Evolutionary conservation across 2,113 vertebrate genomes (phyloP).

Genomic region (Turnix velox): DNA sequence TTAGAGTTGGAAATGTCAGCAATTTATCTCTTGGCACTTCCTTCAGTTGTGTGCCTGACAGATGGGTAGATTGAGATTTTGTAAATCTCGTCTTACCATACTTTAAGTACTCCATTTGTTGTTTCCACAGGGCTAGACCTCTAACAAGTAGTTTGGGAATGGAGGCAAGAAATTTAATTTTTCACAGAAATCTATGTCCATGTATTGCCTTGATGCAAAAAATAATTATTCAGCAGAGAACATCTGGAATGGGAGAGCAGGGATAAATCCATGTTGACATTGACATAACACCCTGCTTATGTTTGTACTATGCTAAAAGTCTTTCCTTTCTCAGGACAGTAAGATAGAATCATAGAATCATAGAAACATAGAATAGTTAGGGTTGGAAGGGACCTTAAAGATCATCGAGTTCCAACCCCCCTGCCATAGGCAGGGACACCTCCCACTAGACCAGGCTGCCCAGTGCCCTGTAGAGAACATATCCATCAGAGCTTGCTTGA

Average conservation of each 20-base stretch:
- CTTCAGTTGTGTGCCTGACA: background rate
- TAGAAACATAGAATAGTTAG: no score
- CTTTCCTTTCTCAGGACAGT: background rate
- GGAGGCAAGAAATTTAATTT: background rate
- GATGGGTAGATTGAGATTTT: background rate
- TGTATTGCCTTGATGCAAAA: background rate
- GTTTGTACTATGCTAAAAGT: background rate
- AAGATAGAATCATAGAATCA: no score
- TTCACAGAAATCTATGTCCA: background rate
- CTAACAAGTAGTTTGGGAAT: background rate
- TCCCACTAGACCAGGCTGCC: no score
- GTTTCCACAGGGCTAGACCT: background rate
- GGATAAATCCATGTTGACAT: background rate
- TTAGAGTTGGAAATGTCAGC: background rate
- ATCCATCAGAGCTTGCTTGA: background rate
- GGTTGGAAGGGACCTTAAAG: no score
- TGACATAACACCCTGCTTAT: background rate
- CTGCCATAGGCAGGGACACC: no score
- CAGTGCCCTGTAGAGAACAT: accelerated
- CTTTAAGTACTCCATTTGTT: background rate
- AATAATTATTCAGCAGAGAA: background rate
- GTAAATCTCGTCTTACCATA: background rate
- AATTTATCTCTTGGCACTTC: background rate
- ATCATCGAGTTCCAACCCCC: no score
- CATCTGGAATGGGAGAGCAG: background rate